Evolutionary conservation across 2,113 vertebrate genomes (phyloP), one percentile per base, ranked within the genome.

Genomic region (Paramisgurnus dabryanus): DNA sequence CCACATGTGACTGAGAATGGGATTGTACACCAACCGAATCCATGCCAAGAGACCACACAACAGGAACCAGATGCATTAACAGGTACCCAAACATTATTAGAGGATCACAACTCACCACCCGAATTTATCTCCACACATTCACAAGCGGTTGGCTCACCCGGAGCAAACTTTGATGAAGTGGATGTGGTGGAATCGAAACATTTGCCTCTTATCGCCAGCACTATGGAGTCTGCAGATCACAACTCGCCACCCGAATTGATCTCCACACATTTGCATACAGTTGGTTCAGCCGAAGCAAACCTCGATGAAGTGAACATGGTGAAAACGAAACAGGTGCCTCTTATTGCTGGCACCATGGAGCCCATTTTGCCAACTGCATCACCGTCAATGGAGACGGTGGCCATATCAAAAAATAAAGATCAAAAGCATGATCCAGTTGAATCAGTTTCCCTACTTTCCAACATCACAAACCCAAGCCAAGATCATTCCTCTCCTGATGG

Each of bases 331-430:
- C 8, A 73, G 66, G 11, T 55, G 10, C 67, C 34, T 45, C 6
- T 43, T 22, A 3, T 49, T 78, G 64, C 57, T 18, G 7, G 17
- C 61, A 13, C 74, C 71, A 10, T 17, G 55, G 34, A 50, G 39
- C 2, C 66, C 67, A 41, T 58, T n/a, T 9, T 71, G 57, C 69
- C 63, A 40, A 64, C 41, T 39, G 34, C 18, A 67, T 17, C 13
- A 7, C 47, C 49, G 8, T 22, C 3, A 15, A 6, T 7, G 45
- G 65, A 72, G 34, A 41, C n/a, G 55, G 15, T 75, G 53, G 22
- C 13, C 61, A 58, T 43, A 41, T 40, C 11, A 11, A 68, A 71
- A 84, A 81, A 78, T 73, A 68, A 68, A 1, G n/a, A 45, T 74
- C 11, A 74, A 78, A 53, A 61, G 60, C 45, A 74, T 5, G 22